Percentiles rank a stretch among this genome's conserved stretches.
phyloP scores from a whole-genome alignment of 2,797 vertebrate species.

The Pygocentrus nattereri region DNA sequence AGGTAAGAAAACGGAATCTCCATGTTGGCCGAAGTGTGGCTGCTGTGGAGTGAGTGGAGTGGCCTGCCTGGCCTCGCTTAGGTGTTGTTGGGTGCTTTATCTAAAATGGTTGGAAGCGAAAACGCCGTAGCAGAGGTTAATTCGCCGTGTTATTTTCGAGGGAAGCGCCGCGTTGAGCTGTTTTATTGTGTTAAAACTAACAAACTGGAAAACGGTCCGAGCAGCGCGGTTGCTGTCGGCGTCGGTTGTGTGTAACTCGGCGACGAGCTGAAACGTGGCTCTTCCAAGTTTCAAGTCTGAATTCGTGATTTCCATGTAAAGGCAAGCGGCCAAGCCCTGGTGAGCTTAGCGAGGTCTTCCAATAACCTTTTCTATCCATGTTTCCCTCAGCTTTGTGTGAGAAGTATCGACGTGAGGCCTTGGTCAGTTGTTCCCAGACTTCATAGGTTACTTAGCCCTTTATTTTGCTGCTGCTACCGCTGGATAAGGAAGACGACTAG shows the following conservation, averaged over 20 bases:
- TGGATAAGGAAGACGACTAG: not conserved
- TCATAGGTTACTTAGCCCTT: not conserved
- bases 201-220: not conserved
- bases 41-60: not conserved
- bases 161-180: not conserved
- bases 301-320: not conserved
- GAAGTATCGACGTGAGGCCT: not conserved
- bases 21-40: constrained; percentile 15
- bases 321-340: not conserved
- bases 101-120: constrained; percentile 13
- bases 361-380: not conserved
- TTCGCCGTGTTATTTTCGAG: not conserved
- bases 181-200: not conserved
- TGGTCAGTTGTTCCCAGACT: not conserved
- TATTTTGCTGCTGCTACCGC: not conserved
- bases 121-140: not conserved
- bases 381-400: not conserved
- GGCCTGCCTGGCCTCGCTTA: constrained; percentile 26
- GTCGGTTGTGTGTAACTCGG: not conserved
- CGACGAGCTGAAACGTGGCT: constrained; percentile 55
- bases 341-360: not conserved
- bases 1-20: constrained; percentile 70
- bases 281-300: constrained; percentile 37
- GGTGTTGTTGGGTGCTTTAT: constrained; percentile 5
- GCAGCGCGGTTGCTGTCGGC: not conserved